A percentile compares a stretch with the other conserved stretches of the same genome.
These are phyloP conservation scores for Rhyzopertha dominica DNA, from an alignment of 1,140 invertebrate species.

Conservation along the genomic window DNA sequence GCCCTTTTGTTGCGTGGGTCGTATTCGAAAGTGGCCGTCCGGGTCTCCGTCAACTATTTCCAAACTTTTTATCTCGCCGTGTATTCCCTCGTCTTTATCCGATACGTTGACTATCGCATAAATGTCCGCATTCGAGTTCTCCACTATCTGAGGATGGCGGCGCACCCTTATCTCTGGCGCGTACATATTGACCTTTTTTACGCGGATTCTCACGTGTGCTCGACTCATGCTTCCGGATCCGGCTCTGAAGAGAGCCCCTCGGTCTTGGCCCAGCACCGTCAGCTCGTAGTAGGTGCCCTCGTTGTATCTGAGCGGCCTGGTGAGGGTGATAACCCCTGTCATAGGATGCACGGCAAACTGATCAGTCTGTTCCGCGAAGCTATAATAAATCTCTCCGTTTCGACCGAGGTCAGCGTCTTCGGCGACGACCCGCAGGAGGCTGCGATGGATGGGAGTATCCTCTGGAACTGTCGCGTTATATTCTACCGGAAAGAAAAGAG, in stretches of 20 bases:
- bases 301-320: conserved; percentile 67
- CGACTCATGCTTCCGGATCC: conserved; percentile 58
- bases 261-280: conserved; percentile 75
- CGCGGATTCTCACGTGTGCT: conserved; percentile 70
- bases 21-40: conserved; percentile 77
- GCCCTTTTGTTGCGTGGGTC: conserved; percentile 53
- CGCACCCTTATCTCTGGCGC: conserved; percentile 77
- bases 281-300: conserved; percentile 68
- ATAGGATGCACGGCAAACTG: conserved; percentile 90
- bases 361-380: conserved; percentile 74
- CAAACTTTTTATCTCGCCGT: conserved; percentile 77
- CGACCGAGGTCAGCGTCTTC: conserved; percentile 91
- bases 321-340: conserved; percentile 80
- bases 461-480: conserved; percentile 87
- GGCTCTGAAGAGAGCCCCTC: conserved; percentile 62
- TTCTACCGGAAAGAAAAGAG: conserved; percentile 80
- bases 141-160: conserved; percentile 73
- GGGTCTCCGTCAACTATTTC: conserved; percentile 86
- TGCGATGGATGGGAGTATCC: conserved; percentile 78
- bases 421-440: conserved; percentile 71
- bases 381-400: conserved; percentile 96
- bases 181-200: conserved; percentile 81
- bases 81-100: conserved; percentile 76
- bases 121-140: conserved; percentile 78
- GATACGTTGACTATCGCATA: conserved; percentile 84